These are phyloP conservation scores for Triops cancriformis DNA, from an alignment of 1,140 invertebrate genomes.

Conservation along the genomic window DNA sequence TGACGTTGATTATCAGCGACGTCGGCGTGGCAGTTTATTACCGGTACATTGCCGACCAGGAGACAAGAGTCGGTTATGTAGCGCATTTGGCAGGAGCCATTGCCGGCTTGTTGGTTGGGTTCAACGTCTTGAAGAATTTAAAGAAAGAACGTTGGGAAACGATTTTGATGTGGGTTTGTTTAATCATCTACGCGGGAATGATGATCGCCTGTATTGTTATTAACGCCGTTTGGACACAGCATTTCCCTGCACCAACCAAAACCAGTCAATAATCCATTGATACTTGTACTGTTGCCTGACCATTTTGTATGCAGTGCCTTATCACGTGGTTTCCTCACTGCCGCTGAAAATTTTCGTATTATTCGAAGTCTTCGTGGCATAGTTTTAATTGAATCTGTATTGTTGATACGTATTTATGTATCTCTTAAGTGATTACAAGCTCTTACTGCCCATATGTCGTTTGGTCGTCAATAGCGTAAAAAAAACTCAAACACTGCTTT, in stretches of 20 bases:
- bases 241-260: conserved; percentile 24
- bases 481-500: neutral
- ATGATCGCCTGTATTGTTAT: conserved; percentile 28
- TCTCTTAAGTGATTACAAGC: too few species aligned
- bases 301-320: too few species aligned
- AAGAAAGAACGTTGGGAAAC: conserved; percentile 72
- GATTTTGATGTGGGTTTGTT: conserved; percentile 30
- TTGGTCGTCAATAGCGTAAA: too few species aligned
- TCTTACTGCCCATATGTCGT: too few species aligned
- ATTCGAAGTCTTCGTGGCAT: too few species aligned
- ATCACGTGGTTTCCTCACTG: too few species aligned
- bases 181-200: conserved; percentile 21
- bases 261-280: neutral
- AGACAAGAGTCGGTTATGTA: conserved; percentile 64
- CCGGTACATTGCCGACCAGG: conserved; percentile 49
- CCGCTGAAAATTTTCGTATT: too few species aligned
- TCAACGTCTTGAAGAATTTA: conserved; percentile 80
- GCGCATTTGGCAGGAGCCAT: conserved; percentile 81
- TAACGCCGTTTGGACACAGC: conserved; percentile 30
- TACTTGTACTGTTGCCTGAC: too few species aligned
- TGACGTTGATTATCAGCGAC: conserved; percentile 64
- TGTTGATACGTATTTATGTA: too few species aligned
- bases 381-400: too few species aligned
- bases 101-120: conserved; percentile 85
- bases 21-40: conserved; percentile 74